Evolutionary conservation across 2,888 invertebrate species (phyloP).

Genomic region (Eumerus sabulonum): DNA sequence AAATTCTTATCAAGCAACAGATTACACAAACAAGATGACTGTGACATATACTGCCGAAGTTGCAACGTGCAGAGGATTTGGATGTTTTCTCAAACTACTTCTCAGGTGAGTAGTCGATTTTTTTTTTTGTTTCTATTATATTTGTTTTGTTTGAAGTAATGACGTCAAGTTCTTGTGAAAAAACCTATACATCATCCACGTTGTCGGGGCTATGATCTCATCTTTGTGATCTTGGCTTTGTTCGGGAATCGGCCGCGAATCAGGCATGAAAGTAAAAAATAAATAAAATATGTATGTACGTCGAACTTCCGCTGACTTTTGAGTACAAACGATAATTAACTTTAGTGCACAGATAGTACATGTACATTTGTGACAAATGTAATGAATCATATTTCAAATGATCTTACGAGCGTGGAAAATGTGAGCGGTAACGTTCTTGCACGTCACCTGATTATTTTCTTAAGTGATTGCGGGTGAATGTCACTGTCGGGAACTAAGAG

Average conservation of each 20-base stretch:
- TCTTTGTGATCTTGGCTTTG: neutral
- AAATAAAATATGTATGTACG: too few relatives aligned
- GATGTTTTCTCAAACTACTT: slow-evolving; percentile 91
- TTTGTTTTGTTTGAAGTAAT: neutral
- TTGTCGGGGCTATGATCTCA: slow-evolving; percentile 20
- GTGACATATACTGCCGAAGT: slow-evolving; percentile 92
- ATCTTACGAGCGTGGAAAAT: too few relatives aligned
- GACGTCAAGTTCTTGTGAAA: neutral
- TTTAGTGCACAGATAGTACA: too few relatives aligned
- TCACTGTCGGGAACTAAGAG: too few relatives aligned
- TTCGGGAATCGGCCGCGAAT: neutral
- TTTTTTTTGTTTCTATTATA: neutral
- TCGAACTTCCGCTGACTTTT: slow-evolving; percentile 3
- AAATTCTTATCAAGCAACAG: slow-evolving; percentile 30
- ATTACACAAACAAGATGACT: slow-evolving; percentile 83
- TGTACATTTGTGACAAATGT: too few relatives aligned
- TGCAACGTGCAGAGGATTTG: slow-evolving; percentile 91
- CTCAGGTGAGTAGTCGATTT: slow-evolving; percentile 82
- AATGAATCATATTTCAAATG: too few relatives aligned
- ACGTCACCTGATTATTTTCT: too few relatives aligned
- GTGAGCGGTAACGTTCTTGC: too few relatives aligned
- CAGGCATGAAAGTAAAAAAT: neutral
- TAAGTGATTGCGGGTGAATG: too few relatives aligned
- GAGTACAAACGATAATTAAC: neutral
- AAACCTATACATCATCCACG: neutral